Base-by-base conservation (phyloP, 1,140 invertebrate genomes). In the Microplitis mediator region DNA sequence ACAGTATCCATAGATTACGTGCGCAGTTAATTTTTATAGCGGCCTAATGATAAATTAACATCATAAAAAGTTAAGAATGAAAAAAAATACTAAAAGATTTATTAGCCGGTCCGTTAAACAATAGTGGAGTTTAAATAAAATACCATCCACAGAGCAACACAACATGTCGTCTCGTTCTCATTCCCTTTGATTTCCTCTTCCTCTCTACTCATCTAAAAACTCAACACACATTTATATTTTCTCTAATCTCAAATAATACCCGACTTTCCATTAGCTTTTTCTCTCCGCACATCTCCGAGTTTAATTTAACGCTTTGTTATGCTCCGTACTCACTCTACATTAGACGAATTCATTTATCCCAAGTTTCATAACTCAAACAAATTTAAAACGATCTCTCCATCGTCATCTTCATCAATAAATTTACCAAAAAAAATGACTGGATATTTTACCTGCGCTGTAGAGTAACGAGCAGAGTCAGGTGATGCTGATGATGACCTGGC, bases 401-500 rank as follows among this genome's bases (percentile, higher is more conserved):
- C 23, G 2, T 23, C 39, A 45, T 45, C 39, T 45, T 45, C 39
- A 45, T 45, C 6, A 45, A 45, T 9, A 45, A 45, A 45, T 45
- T 9, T 0, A 45, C 11, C 11, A 45, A 45, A 9, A 45, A 39
- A 45, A 45, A 45, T 9, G 2, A 45, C 2, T 9, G 8, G 13
- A 64, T 13, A 23, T 35, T 31, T 79, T 81, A 87, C 85, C 84
- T 85, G 84, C 63, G 83, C 75, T 11, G 85, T 85, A 6, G 85
- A 85, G 74, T 84, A 87, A 75, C 84, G 84, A 39, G 84, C 85
- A 5, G 86, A 87, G 74, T 87, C 86, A 0, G 86, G 86, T 4
- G 86, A 87, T 0, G 85, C 85, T 5, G 86, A 87, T 5, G 85
- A 86, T 3, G 86, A 87, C 69, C 86, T 87, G 31, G 85, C 86